These are phyloP conservation scores for Calcarius ornatus DNA, from an alignment of 2,113 vertebrate species.

Conservation along the genomic window DNA sequence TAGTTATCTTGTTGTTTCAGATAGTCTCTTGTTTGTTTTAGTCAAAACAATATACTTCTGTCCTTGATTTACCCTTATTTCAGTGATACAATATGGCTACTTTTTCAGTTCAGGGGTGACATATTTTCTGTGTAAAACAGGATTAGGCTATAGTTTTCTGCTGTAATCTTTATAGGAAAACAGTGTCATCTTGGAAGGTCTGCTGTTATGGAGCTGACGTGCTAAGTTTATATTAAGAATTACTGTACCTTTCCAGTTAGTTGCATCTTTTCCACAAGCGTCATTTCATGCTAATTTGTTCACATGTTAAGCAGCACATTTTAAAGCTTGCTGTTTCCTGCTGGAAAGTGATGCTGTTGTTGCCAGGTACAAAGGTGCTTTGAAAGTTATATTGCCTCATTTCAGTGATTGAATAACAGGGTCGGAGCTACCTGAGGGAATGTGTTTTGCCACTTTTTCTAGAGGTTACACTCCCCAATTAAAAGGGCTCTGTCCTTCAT, in stretches of 20 bases:
- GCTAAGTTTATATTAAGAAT: constrained; percentile 7
- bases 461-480: constrained; percentile 48
- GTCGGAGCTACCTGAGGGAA: neutral
- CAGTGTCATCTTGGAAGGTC: neutral
- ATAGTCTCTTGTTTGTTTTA: neutral
- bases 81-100: neutral
- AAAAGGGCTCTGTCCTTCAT: constrained; percentile 54
- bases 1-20: neutral
- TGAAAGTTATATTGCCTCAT: constrained; percentile 47
- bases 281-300: constrained; percentile 28
- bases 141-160: neutral
- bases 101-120: neutral
- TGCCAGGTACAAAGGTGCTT: constrained; percentile 45
- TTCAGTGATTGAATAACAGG: constrained; percentile 49
- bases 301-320: neutral
- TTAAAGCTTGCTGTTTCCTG: constrained; percentile 16
- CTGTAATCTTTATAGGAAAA: neutral
- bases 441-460: constrained; percentile 41
- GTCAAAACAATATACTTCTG: neutral
- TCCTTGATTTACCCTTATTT: constrained; percentile 7
- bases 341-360: neutral
- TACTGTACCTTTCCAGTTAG: neutral
- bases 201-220: neutral
- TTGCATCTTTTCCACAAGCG: neutral
- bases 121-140: neutral